Percentiles rank a stretch among this genome's conserved stretches.
Evolutionary conservation across 2,113 vertebrate genomes (phyloP).

Genomic region (Amazona guildingii): DNA sequence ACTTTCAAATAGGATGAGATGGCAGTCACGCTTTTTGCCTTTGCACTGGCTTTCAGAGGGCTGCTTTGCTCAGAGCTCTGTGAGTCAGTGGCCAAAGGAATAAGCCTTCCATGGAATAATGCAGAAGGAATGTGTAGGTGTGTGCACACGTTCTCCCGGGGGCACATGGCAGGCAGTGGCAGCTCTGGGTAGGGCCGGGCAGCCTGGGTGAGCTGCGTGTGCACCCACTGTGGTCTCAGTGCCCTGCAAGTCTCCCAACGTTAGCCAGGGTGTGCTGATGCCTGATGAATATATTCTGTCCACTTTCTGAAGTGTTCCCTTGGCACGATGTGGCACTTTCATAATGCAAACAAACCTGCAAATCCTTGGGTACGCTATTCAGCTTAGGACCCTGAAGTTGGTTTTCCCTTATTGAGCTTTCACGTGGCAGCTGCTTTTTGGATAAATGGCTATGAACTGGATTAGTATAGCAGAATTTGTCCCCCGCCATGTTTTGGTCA

Average conservation of each 20-base stretch:
- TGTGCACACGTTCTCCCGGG: not conserved
- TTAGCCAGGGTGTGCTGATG: not conserved
- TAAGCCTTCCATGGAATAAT: conserved; percentile 9
- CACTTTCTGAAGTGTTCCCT: not conserved
- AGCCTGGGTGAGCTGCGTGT: not conserved
- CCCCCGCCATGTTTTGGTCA: not conserved
- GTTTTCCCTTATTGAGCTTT: not conserved
- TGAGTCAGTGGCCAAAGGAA: not conserved
- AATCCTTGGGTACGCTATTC: not conserved
- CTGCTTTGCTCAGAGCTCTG: not conserved
- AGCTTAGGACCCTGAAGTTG: not conserved
- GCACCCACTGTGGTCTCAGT: not conserved
- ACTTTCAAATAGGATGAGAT: not conserved
- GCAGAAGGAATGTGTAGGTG: conserved; percentile 18
- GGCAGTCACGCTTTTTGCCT: not conserved
- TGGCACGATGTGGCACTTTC: not conserved
- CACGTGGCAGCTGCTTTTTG: not conserved
- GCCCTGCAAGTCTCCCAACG: not conserved
- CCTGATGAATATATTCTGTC: not conserved
- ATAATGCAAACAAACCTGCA: not conserved
- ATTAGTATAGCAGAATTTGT: not conserved
- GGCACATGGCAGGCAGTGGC: conserved; percentile 1
- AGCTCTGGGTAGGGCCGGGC: not conserved
- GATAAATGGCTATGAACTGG: not conserved
- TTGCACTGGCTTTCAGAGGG: not conserved